Percentiles rank a stretch among this genome's conserved stretches.
Conservation (phyloP, 2,113 vertebrate species). For the Eolophus roseicapilla region DNA sequence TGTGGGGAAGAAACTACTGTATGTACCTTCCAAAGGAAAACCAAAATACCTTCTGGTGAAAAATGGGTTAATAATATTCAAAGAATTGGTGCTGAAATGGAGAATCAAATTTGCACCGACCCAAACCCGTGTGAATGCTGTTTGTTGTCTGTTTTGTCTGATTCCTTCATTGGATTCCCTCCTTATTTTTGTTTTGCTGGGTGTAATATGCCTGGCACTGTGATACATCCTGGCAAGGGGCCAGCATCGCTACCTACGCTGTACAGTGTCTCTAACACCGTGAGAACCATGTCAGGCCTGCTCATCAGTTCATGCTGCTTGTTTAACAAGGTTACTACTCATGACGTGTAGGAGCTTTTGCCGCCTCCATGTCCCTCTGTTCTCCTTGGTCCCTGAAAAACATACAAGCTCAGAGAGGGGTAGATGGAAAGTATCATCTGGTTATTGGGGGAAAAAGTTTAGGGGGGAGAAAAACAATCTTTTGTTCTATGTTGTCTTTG, state of each 20-base stretch:
- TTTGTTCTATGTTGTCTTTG: background rate
- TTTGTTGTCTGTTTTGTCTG: background rate
- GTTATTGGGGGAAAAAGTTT: background rate
- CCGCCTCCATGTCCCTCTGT: background rate
- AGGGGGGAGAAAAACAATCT: background rate
- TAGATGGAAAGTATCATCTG: background rate
- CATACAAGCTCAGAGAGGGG: background rate
- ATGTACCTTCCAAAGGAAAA: background rate
- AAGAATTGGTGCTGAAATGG: background rate
- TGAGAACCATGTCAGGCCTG: background rate
- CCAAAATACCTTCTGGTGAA: background rate
- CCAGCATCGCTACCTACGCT: conserved; percentile 5
- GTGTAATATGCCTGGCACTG: background rate
- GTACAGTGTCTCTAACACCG: background rate
- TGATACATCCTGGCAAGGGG: background rate
- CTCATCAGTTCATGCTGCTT: background rate
- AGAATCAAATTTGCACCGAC: background rate
- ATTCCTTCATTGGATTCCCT: background rate
- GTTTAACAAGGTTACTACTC: conserved; percentile 9
- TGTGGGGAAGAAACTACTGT: background rate
- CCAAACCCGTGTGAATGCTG: background rate
- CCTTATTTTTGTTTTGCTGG: background rate
- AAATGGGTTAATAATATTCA: background rate
- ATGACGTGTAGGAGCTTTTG: background rate
- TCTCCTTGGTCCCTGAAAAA: background rate